Base-by-base conservation (phyloP, 1,140 invertebrate genomes). In the Brachionus rotundiformis region DNA sequence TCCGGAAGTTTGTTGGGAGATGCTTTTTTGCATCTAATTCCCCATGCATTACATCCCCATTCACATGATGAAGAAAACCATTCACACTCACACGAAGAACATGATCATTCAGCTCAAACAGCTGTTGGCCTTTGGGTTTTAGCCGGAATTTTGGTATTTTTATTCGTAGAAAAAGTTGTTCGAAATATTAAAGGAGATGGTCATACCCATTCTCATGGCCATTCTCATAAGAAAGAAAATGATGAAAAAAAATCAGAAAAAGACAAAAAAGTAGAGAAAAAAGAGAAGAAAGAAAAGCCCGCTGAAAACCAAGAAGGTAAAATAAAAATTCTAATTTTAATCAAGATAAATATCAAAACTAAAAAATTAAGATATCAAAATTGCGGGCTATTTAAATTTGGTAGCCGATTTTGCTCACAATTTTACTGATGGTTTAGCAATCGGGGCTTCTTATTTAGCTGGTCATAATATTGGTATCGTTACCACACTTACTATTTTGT, bases 401-500 rank as follows among this genome's bases (percentile, higher is more conserved):
- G 94, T 92, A 75, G 96, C 95, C 80, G 96, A 98, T 87, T 96
- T 96, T 88, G 91, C 93, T 47, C 96, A 98, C 86, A 98, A 98
- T 88, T 95, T 98, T 85, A 98, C 96, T 36, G 96, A 98, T 91
- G 96, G 95, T 41, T 87, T 98, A 29, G 95, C 95, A 31, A 97
- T 98, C 86, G 95, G 96, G 65, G 95, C 95, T 7, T 96, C 95
- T n/a, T 98, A 93, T 87, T 91, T 97, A 83, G 94, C 94, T 84
- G 95, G 95, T 7, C 90, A 86, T 68, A 87, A 84, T 61, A 82
- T 89, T 61, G 89, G 89, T 16, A 90, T 94, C 54, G 90, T 97
- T 5, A 98, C 96, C 5, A 97, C 95, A 19, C 88, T 95, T 27
- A 97, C 94, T 1, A 96, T 98, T 85, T 90, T 98, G 29, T 89